Conservation (phyloP, 2,888 invertebrate species). For the Apoda limacodes region DNA sequence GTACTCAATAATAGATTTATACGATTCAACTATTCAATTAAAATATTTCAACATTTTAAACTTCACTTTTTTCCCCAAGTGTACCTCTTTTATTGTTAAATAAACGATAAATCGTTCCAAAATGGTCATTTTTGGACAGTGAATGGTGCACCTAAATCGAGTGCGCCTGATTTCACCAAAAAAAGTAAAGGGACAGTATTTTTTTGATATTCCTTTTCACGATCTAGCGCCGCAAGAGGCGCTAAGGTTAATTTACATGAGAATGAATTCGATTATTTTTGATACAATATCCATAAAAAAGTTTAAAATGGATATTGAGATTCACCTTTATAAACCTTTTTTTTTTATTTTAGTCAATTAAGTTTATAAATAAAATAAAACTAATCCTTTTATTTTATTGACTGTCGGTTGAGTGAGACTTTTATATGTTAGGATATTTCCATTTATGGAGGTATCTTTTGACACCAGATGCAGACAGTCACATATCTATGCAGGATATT, state of each 20-base stretch:
- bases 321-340: too few species aligned
- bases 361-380: too few species aligned
- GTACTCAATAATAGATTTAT: slow-evolving; percentile 33
- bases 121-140: slow-evolving; percentile 51
- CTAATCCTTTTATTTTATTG: too few species aligned
- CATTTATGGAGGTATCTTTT: too few species aligned
- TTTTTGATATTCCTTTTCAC: slow-evolving; percentile 38
- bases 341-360: too few species aligned
- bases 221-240: slow-evolving; percentile 48
- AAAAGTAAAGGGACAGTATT: slow-evolving; percentile 43
- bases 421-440: too few species aligned
- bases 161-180: slow-evolving; percentile 32
- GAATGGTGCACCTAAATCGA: slow-evolving; percentile 38
- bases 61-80: slow-evolving; percentile 27
- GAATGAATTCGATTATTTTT: too few species aligned
- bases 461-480: too few species aligned
- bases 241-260: slow-evolving; percentile 54
- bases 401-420: too few species aligned
- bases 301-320: too few species aligned
- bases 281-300: too few species aligned
- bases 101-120: slow-evolving; percentile 67
- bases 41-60: slow-evolving; percentile 25
- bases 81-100: slow-evolving; percentile 61
- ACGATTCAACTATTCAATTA: slow-evolving; percentile 39
- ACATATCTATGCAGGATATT: too few species aligned